Evolutionary conservation across 1,140 invertebrate genomes (phyloP).

Genomic region (Oncopeltus fasciatus): DNA sequence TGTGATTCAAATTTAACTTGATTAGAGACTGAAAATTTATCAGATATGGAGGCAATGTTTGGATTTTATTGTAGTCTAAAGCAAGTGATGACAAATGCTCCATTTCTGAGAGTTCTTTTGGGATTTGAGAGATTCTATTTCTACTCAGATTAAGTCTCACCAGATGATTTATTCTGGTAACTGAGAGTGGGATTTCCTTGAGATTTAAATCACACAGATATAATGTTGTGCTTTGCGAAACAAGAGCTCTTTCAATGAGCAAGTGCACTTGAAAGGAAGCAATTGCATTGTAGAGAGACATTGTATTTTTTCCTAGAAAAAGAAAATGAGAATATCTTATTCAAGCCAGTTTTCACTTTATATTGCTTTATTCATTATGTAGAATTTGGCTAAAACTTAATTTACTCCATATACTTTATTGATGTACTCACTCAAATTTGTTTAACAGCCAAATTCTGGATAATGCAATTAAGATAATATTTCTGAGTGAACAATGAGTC

Average conservation of each 20-base stretch:
- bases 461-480: too few species aligned
- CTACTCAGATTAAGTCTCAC: neutral
- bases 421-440: too few species aligned
- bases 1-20: conserved; percentile 4
- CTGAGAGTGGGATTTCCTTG: neutral
- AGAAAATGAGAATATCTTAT: too few species aligned
- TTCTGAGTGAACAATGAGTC: too few species aligned
- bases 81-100: neutral
- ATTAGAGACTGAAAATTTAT: neutral
- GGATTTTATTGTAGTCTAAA: neutral
- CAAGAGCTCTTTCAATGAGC: neutral
- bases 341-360: too few species aligned
- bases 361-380: too few species aligned
- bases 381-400: too few species aligned
- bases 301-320: neutral
- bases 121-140: neutral
- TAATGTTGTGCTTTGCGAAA: neutral
- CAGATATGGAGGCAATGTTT: neutral
- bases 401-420: too few species aligned
- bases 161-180: neutral
- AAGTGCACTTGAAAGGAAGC: conserved; percentile 2
- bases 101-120: neutral
- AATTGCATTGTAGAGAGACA: neutral
- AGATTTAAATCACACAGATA: neutral
- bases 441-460: too few species aligned